Evolutionary conservation across 37 sponge, comb jelly and placozoan species (phyloP).

Genomic region (Amphimedon queenslandica): DNA sequence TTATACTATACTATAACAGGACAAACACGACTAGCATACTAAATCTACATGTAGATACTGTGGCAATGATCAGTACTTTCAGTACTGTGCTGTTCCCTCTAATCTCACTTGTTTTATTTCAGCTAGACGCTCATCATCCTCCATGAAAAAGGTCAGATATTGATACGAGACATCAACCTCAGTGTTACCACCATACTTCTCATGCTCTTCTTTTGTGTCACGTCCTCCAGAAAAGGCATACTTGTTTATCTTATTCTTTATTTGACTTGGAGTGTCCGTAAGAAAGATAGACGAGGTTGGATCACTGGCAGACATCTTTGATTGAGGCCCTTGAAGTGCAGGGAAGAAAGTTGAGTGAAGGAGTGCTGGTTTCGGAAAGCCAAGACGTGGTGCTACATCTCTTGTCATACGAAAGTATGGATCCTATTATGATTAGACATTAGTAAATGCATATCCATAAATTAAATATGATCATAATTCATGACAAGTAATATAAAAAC

Average conservation of each 20-base stretch:
- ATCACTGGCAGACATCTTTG: conserved; percentile 98
- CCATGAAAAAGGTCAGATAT: conserved; percentile 93
- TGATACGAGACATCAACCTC: conserved; percentile 96
- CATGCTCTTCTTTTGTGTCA: conserved; percentile 94
- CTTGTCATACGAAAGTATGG: conserved; percentile 99
- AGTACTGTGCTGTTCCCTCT: no score
- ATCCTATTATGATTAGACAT: conserved; percentile 54
- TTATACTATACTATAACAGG: no score
- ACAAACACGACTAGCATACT: no score
- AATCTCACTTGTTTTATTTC: conserved; percentile 77
- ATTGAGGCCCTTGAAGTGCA: conserved; percentile 94
- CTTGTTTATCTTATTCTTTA: conserved; percentile 97
- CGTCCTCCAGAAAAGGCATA: conserved; percentile 98
- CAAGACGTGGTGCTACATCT: conserved; percentile 97
- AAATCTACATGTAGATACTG: no score
- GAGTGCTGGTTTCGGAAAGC: conserved; percentile 90
- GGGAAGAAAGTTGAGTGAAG: conserved; percentile 98
- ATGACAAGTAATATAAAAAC: neutral
- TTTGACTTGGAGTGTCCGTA: conserved; percentile 76
- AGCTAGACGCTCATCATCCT: conserved; percentile 82
- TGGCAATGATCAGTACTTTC: no score
- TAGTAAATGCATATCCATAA: neutral
- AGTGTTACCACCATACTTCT: conserved; percentile 87
- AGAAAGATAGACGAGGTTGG: conserved; percentile 94
- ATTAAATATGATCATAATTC: neutral